These are phyloP conservation scores for Diabrotica virgifera DNA, from an alignment of 1,140 invertebrate genomes.

Conservation along the genomic window DNA sequence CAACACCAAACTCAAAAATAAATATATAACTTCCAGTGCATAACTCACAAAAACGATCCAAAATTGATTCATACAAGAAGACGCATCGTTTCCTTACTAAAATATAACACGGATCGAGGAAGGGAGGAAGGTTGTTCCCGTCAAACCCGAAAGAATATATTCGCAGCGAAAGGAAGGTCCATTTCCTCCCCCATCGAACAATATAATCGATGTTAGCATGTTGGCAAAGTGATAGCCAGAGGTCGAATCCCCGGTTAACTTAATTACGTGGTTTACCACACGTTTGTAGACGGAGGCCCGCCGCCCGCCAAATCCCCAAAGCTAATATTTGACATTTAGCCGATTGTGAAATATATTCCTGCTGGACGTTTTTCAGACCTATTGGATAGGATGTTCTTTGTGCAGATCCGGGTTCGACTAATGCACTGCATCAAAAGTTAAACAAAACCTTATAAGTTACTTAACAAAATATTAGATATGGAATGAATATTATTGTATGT, in stretches of 20 bases:
- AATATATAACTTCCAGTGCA: not conserved
- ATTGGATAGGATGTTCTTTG: not conserved
- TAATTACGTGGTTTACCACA: conserved; percentile 11
- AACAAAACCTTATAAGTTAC: too few species aligned
- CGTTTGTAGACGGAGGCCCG: conserved; percentile 4
- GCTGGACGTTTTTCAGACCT: not conserved
- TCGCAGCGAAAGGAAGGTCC: not conserved
- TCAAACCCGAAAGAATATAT: conserved; percentile 6
- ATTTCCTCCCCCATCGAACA: conserved; percentile 7
- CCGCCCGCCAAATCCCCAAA: conserved; percentile 2
- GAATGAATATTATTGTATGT: too few species aligned
- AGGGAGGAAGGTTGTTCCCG: not conserved
- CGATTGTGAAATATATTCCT: conserved; percentile 9
- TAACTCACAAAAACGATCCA: not conserved
- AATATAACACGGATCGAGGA: not conserved
- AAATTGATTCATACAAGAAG: not conserved
- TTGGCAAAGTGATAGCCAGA: conserved; percentile 10
- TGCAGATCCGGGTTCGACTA: too few species aligned
- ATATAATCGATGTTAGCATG: conserved; percentile 10
- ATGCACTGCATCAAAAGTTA: too few species aligned
- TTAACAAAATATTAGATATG: too few species aligned
- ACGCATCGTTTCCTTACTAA: not conserved
- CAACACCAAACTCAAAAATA: not conserved
- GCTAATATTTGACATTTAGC: conserved; percentile 13
- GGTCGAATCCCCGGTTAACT: conserved; percentile 11